A percentile compares a stretch with the other conserved stretches of the same genome.
Evolutionary conservation across 2,113 vertebrate genomes (phyloP).

Genomic region (Anolis sagrei): DNA sequence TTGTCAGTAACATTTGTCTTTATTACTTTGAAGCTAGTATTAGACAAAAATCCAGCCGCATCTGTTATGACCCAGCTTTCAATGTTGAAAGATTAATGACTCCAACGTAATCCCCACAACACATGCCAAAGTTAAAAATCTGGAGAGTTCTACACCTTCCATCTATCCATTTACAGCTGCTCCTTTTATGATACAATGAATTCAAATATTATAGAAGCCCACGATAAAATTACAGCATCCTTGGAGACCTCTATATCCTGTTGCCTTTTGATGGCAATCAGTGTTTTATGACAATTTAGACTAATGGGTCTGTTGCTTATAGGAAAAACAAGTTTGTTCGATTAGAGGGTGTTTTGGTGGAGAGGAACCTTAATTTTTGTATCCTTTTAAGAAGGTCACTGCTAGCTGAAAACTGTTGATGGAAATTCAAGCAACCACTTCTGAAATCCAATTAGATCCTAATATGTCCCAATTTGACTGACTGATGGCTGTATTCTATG

Average conservation of each 20-base stretch:
- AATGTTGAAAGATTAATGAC: constrained; percentile 57
- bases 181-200: constrained; percentile 30
- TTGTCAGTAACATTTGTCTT: constrained; percentile 54
- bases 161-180: constrained; percentile 18
- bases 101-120: constrained; percentile 30
- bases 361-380: neutral
- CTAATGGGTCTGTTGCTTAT: neutral
- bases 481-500: too few relatives aligned
- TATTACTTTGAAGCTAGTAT: constrained; percentile 62
- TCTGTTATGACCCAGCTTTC: constrained; percentile 54
- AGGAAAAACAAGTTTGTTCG: neutral
- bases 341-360: neutral
- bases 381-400: neutral
- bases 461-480: neutral
- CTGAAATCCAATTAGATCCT: neutral
- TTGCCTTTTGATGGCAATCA: constrained; percentile 30
- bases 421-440: neutral
- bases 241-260: neutral
- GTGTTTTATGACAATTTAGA: neutral
- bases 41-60: constrained; percentile 61
- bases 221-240: constrained; percentile 11
- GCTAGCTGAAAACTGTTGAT: neutral
- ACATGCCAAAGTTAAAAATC: constrained; percentile 35
- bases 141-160: constrained; percentile 32
- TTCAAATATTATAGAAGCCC: constrained; percentile 14